Evolutionary conservation across 2,113 vertebrate species (phyloP).

Genomic region (Noturus placidus): DNA sequence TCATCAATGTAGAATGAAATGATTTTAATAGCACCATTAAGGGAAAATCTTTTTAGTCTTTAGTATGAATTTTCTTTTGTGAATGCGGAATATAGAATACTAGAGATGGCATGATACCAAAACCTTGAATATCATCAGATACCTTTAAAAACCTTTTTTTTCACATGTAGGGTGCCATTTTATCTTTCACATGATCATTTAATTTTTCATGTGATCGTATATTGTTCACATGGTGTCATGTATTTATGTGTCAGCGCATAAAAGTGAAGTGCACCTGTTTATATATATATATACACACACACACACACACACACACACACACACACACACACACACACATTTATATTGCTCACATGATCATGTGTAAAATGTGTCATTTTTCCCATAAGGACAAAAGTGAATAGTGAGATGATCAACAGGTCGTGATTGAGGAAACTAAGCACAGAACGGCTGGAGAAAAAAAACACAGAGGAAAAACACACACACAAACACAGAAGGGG

Average conservation of each 20-base stretch:
- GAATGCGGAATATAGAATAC: not conserved
- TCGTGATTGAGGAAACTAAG: constrained; percentile 75
- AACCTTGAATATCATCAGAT: not conserved
- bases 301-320: no score
- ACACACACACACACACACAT: no score
- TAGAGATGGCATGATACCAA: not conserved
- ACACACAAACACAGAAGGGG: constrained; percentile 32
- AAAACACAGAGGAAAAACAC: not conserved
- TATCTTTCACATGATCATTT: not conserved
- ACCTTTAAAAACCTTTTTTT: not conserved
- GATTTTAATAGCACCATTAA: not conserved
- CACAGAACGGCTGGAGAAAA: constrained; percentile 70
- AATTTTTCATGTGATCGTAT: not conserved
- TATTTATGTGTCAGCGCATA: not conserved
- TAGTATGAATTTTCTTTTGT: not conserved
- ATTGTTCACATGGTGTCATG: not conserved
- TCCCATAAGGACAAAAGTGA: no score
- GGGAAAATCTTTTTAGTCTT: not conserved
- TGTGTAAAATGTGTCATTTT: not conserved
- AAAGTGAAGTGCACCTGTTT: not conserved
- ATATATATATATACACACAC: no score
- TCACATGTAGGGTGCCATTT: not conserved
- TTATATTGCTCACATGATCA: not conserved
- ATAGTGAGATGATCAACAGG: constrained; percentile 71
- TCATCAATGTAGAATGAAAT: not conserved